These are phyloP conservation scores for Phalacrocorax brasilianus DNA, from an alignment of 2,113 vertebrate species.

Conservation along the genomic window DNA sequence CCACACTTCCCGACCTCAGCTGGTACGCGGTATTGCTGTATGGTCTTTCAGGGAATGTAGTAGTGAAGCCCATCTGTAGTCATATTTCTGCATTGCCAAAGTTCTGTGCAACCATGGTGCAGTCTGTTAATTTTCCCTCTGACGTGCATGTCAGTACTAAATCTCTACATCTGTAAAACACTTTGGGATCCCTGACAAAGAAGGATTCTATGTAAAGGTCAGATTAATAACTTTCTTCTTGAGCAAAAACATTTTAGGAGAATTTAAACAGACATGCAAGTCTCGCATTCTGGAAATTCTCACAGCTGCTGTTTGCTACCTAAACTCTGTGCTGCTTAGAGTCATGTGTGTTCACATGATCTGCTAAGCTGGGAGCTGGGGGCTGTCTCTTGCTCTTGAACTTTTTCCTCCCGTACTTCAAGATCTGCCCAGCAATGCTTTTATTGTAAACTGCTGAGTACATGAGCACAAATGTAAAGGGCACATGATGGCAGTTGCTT, in stretches of 20 bases:
- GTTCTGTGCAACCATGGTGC: background rate
- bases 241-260: background rate
- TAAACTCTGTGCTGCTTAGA: background rate
- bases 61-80: background rate
- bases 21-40: background rate
- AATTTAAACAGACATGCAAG: background rate
- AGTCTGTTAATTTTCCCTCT: background rate
- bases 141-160: background rate
- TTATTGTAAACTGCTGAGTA: background rate
- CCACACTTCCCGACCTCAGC: background rate
- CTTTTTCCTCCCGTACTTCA: constrained; percentile 13
- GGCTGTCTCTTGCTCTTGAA: constrained; percentile 26
- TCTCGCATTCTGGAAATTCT: background rate
- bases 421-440: constrained; percentile 10
- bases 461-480: background rate
- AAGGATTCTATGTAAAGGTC: background rate
- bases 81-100: background rate
- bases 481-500: background rate
- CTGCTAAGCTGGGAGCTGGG: constrained; percentile 2
- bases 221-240: background rate
- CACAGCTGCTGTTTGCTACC: constrained; percentile 12
- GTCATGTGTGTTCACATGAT: constrained; percentile 58
- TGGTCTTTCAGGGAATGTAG: background rate
- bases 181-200: background rate
- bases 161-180: background rate